phyloP scores from a whole-genome alignment of 2,113 vertebrate species.

The Carassius auratus region DNA sequence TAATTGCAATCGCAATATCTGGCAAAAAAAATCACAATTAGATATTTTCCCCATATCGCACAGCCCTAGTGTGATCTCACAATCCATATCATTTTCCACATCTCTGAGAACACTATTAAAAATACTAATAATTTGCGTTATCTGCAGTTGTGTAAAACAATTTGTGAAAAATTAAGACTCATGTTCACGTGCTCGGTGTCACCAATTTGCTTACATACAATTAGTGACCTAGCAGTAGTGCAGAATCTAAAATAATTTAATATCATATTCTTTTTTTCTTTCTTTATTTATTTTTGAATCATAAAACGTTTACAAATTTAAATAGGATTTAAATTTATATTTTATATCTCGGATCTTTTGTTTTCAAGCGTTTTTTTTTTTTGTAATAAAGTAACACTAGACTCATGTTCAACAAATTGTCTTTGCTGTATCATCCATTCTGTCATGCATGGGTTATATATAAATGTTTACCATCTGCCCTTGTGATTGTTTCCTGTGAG shows the following conservation, averaged over 20 bases:
- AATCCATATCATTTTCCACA: neutral
- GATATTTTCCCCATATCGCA: no score
- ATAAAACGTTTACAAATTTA: neutral
- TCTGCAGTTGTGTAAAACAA: neutral
- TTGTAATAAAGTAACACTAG: neutral
- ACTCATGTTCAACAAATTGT: neutral
- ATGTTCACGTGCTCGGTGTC: neutral
- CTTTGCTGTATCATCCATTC: neutral
- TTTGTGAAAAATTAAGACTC: neutral
- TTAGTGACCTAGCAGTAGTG: neutral
- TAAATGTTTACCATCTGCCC: neutral
- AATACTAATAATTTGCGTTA: neutral
- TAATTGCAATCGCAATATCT: no score
- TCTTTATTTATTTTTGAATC: neutral
- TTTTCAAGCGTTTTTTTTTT: neutral
- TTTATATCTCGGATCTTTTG: neutral
- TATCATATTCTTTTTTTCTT: neutral
- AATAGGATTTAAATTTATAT: neutral
- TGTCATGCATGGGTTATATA: neutral
- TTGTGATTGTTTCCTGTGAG: neutral
- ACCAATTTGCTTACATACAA: neutral
- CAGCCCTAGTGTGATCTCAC: neutral
- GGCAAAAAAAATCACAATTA: no score
- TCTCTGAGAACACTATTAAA: neutral
- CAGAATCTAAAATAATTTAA: neutral